Evolutionary conservation across 2,888 invertebrate species (phyloP), one percentile per base, ranked within the genome.

Genomic region (Brachynemurus nebulosus): DNA sequence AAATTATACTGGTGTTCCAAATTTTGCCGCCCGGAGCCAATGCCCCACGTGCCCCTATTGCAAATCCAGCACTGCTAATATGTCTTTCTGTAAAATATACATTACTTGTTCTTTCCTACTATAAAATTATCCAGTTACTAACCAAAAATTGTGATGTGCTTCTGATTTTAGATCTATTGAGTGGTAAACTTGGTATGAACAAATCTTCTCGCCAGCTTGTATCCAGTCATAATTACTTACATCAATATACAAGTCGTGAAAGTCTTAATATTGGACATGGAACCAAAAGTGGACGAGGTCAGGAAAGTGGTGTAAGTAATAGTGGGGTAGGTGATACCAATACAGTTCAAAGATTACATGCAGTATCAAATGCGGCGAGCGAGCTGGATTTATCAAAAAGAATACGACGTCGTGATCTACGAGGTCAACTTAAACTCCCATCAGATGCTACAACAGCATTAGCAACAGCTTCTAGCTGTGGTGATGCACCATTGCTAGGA

Each of bases 371-470:
- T 55, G 73, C 76, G 51, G 78, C 78, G 57, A 83, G 81, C 64
- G 84, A 85, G 64, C 71, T 84, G 55, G 85, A 86, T 66, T 74
- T 86, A 54, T 80, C 82, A 56, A 74, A 74, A 61, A 80, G 78
- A 59, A 73, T 78, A 46, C 68, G 73, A 56, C 72, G 78, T 55
- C 76, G 76, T 58, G 77, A 79, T 62, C 70, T 70, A 47, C 60
- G 71, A 46, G 68, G 68, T 46, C 52, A 62, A 61, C 73, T 80
- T 66, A 81, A 79, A 67, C 65, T 80, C 57, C 71, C 73, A 16
- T 56, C 63, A 17, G 37, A 19, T 37, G 59, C 63, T 47, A 66
- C 64, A 59, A 74, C 66, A 56, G 70, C 66, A 37, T 70, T 81
- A 58, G 76, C 80, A 37, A 69, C 66, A 35, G 70, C 81, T 58